Conservation (phyloP, 2,888 invertebrate species). For the Spodoptera exigua region DNA sequence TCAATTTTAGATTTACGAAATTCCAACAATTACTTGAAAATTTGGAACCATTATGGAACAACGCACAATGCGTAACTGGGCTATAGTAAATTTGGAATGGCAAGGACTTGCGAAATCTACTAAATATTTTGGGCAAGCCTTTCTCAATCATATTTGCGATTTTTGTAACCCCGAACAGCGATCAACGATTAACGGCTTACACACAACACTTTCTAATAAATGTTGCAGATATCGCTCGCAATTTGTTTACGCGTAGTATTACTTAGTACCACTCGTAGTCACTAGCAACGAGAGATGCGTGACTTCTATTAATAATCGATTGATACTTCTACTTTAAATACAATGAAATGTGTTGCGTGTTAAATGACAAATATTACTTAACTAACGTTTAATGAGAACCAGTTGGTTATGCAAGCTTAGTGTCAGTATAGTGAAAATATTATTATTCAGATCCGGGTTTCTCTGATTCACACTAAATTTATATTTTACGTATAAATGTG, state of each 20-base stretch:
- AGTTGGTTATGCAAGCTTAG: conserved; percentile 70
- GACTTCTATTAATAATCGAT: conserved; percentile 26
- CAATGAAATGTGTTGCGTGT: conserved; percentile 42
- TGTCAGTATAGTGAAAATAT: conserved; percentile 73
- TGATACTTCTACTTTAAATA: conserved; percentile 26
- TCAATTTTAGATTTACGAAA: conserved; percentile 33
- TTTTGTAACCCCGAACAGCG: conserved; percentile 68
- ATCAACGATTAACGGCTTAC: conserved; percentile 43
- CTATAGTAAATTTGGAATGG: conserved; percentile 50
- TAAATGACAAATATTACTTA: conserved; percentile 59
- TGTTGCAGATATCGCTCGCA: conserved; percentile 27
- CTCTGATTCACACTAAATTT: conserved; percentile 65
- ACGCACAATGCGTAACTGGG: conserved; percentile 62
- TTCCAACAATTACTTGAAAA: conserved; percentile 29
- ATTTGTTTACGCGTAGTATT: conserved; percentile 9
- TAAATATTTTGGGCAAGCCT: conserved; percentile 63
- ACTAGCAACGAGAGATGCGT: conserved; percentile 5
- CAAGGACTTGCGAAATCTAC: conserved; percentile 64
- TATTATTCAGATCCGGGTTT: conserved; percentile 75
- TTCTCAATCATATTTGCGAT: conserved; percentile 66
- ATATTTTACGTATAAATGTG: conserved; percentile 53
- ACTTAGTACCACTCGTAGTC: conserved; percentile 1
- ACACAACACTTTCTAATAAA: conserved; percentile 58
- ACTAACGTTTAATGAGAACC: conserved; percentile 59
- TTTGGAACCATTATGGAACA: conserved; percentile 44